Conservation (phyloP, 2,797 vertebrate genomes). For the Fistularia tabacaria region DNA sequence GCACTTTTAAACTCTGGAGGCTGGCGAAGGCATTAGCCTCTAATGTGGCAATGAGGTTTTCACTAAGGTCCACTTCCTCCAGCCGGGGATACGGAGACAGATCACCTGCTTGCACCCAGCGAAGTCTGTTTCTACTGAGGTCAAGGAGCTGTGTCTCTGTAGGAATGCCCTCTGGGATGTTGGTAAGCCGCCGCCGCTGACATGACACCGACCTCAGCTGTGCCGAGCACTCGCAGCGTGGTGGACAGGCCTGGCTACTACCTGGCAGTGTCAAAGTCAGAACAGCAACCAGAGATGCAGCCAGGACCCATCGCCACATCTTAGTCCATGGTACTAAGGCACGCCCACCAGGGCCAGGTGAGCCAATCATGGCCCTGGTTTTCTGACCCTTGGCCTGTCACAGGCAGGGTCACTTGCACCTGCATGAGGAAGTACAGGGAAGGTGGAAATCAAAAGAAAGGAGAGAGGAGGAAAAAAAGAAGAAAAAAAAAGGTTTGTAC, state of each 20-base stretch:
- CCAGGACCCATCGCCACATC: conserved; percentile 70
- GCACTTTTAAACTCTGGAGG: conserved; percentile 82
- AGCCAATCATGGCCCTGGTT: conserved; percentile 74
- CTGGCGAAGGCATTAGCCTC: conserved; percentile 92
- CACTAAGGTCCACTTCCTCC: conserved; percentile 94
- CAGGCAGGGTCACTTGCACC: conserved; percentile 78
- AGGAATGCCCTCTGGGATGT: conserved; percentile 94
- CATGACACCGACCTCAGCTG: conserved; percentile 86
- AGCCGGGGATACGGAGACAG: conserved; percentile 84
- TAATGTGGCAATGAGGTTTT: conserved; percentile 90
- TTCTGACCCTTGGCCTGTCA: conserved; percentile 69
- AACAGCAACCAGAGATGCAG: conserved; percentile 60
- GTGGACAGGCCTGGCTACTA: conserved; percentile 80
- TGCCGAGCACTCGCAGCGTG: conserved; percentile 88
- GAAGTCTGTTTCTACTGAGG: conserved; percentile 93
- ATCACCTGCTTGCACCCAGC: conserved; percentile 89
- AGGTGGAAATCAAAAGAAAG: conserved; percentile 1
- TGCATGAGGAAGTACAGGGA: conserved; percentile 47
- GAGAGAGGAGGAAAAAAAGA: conserved; percentile 16
- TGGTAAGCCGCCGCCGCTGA: conserved; percentile 84
- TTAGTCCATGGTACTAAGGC: conserved; percentile 68
- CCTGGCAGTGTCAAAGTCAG: conserved; percentile 75
- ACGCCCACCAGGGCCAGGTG: conserved; percentile 79
- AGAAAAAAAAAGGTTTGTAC: conserved; percentile 8
- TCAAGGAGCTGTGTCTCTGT: conserved; percentile 90